These are phyloP conservation scores for Xenopus tropicalis DNA, from an alignment of 2,113 vertebrate species.

Conservation along the genomic window DNA sequence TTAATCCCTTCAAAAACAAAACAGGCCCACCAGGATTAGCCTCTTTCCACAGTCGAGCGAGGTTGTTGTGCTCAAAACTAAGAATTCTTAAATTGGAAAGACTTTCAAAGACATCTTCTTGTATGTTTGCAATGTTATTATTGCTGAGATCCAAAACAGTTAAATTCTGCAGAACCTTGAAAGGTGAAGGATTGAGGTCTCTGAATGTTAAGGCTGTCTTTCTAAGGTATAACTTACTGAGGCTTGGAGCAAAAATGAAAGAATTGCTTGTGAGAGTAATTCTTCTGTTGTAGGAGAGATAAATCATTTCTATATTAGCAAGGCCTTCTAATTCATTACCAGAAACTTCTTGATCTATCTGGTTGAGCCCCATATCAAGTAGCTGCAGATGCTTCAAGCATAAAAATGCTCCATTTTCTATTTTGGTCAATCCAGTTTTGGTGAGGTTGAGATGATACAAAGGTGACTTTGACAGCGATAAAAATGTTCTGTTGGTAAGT, in stretches of 20 bases:
- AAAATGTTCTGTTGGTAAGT: conserved; percentile 76
- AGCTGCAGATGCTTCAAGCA: conserved; percentile 65
- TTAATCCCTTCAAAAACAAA: conserved; percentile 71
- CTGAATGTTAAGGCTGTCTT: conserved; percentile 66
- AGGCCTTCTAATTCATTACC: conserved; percentile 85
- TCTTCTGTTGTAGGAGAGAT: conserved; percentile 76
- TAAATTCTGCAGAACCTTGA: conserved; percentile 72
- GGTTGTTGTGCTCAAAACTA: conserved; percentile 90
- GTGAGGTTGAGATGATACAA: conserved; percentile 79
- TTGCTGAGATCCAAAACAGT: conserved; percentile 85
- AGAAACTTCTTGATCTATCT: conserved; percentile 74
- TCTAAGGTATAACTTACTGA: conserved; percentile 74
- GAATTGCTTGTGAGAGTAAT: conserved; percentile 68
- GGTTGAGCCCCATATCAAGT: conserved; percentile 82
- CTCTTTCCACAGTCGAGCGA: conserved; percentile 86
- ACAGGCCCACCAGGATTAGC: conserved; percentile 82
- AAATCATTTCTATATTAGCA: conserved; percentile 67
- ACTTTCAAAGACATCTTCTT: conserved; percentile 66
- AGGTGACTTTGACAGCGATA: conserved; percentile 75
- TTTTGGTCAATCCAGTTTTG: conserved; percentile 62
- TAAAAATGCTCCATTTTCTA: conserved; percentile 72
- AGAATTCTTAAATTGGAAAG: conserved; percentile 75
- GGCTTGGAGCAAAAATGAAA: conserved; percentile 70
- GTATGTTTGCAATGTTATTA: conserved; percentile 90
- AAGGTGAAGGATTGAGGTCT: conserved; percentile 74